Evolutionary conservation across 2,797 vertebrate species (phyloP).

Genomic region (Gadopsis bispinosus): DNA sequence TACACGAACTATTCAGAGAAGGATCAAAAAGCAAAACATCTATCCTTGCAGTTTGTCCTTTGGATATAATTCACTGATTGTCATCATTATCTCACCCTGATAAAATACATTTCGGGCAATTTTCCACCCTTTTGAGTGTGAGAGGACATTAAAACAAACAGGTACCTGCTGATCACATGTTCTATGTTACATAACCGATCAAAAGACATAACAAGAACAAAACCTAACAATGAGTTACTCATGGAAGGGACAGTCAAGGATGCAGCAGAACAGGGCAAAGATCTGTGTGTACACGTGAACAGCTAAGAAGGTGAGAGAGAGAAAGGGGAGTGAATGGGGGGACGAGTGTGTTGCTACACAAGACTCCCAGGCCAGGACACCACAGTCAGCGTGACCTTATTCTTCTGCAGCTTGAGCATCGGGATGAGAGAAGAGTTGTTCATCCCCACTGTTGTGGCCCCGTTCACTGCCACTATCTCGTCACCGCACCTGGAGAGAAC

Average conservation of each 20-base stretch:
- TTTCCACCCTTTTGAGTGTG: slow-evolving; percentile 14
- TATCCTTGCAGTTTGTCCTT: slow-evolving; percentile 58
- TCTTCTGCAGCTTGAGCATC: slow-evolving; percentile 94
- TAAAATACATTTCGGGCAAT: slow-evolving; percentile 32
- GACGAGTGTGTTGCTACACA: slow-evolving; percentile 74
- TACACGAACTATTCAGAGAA: slow-evolving; percentile 32
- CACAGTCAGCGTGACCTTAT: slow-evolving; percentile 92
- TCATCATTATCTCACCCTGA: slow-evolving; percentile 57
- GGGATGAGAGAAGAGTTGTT: slow-evolving; percentile 94
- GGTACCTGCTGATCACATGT: not conserved
- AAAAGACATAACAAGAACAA: slow-evolving; percentile 14
- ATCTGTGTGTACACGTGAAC: slow-evolving; percentile 17
- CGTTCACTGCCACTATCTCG: slow-evolving; percentile 95
- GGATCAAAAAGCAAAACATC: slow-evolving; percentile 28
- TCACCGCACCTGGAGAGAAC: slow-evolving; percentile 89
- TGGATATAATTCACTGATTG: slow-evolving; percentile 65
- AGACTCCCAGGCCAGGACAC: slow-evolving; percentile 94
- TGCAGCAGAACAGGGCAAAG: slow-evolving; percentile 37
- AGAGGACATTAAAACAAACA: slow-evolving; percentile 21
- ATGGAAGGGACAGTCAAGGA: slow-evolving; percentile 25
- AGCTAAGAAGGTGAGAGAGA: not conserved
- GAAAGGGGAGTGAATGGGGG: not conserved
- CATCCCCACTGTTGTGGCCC: slow-evolving; percentile 91
- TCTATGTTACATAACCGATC: slow-evolving; percentile 23
- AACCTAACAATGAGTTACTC: not conserved